Evolutionary conservation across 1,140 invertebrate species (phyloP).

Genomic region (Brachionus koreanus): DNA sequence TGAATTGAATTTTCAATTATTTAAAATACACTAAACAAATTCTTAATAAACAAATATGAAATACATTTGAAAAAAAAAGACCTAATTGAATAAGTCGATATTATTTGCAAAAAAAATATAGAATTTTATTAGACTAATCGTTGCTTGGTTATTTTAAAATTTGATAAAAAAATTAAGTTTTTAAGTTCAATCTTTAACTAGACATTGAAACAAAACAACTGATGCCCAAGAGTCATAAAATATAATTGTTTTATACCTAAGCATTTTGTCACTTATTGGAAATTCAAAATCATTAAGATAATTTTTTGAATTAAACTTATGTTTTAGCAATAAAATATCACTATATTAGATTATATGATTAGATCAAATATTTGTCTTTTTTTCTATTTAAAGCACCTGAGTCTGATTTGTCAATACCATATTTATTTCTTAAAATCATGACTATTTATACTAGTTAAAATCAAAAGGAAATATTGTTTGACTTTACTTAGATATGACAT

Average conservation of each 20-base stretch:
- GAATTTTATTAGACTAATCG: not conserved
- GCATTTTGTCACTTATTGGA: not conserved
- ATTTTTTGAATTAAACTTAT: not conserved
- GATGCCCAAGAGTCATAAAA: not conserved
- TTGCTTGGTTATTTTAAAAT: conserved; percentile 32
- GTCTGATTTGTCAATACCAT: not conserved
- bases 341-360: not conserved
- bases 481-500: not conserved
- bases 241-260: not conserved
- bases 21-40: not conserved
- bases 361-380: not conserved
- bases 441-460: not conserved
- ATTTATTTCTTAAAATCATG: not conserved
- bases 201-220: not conserved
- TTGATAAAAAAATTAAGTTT: not conserved
- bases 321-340: not conserved
- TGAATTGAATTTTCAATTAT: conserved; percentile 2
- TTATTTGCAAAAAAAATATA: not conserved
- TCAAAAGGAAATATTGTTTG: not conserved
- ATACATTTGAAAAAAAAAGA: not conserved
- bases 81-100: not conserved
- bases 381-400: not conserved
- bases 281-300: not conserved
- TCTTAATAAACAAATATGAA: not conserved
- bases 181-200: not conserved